Conservation (phyloP, 2,113 vertebrate species). For the Trichechus manatus region DNA sequence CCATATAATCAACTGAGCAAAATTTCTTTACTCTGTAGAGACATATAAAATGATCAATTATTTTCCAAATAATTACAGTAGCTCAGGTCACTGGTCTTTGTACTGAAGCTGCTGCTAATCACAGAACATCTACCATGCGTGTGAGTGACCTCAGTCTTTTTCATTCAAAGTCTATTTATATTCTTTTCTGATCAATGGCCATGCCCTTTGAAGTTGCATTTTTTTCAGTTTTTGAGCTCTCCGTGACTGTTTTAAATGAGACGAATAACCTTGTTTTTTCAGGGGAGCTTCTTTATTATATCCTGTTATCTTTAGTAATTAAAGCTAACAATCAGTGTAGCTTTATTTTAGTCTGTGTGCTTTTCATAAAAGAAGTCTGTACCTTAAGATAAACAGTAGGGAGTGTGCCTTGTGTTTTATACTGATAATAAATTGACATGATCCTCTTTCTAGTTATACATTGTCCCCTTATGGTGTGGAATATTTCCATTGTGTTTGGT, state of each 20-base stretch:
- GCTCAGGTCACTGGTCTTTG: background rate
- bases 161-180: background rate
- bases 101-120: background rate
- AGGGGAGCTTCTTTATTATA: background rate
- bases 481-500: slow-evolving; percentile 34
- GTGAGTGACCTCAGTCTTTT: background rate
- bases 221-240: slow-evolving; percentile 36
- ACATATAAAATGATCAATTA: slow-evolving; percentile 49
- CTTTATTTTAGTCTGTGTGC: slow-evolving; percentile 19
- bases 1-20: slow-evolving; percentile 70
- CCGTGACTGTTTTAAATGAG: slow-evolving; percentile 20
- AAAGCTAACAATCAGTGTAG: background rate
- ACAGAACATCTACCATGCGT: accelerated
- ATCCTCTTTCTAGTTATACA: background rate
- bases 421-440: background rate
- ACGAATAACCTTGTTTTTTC: background rate
- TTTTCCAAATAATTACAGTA: slow-evolving; percentile 53
- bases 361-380: background rate
- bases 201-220: background rate
- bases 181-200: background rate
- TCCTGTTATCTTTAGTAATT: background rate
- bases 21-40: slow-evolving; percentile 74
- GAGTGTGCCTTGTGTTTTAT: background rate
- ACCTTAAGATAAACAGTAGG: slow-evolving; percentile 11
- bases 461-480: background rate